Percentiles rank a stretch among this genome's conserved stretches.
Evolutionary conservation across 64 coral and sea anemone species (phyloP).

Genomic region (Montipora sp.): DNA sequence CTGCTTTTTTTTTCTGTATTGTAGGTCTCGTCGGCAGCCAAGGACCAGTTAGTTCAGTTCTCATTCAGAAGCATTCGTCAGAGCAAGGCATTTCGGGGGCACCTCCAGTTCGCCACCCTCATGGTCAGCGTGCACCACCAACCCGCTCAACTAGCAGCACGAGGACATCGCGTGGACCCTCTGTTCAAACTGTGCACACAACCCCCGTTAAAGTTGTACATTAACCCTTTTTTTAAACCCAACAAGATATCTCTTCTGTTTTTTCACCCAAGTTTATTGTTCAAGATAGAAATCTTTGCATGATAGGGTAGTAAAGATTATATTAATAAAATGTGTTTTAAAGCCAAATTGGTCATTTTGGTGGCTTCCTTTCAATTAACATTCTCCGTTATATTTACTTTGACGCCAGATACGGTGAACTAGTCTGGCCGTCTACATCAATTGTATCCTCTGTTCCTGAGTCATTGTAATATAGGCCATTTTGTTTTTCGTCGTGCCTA

Average conservation of each 20-base stretch:
- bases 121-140: constrained; percentile 53
- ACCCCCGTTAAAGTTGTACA: constrained; percentile 97
- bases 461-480: too few relatives aligned
- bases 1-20: neutral
- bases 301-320: too few relatives aligned
- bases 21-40: constrained; percentile 84
- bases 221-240: constrained; percentile 25
- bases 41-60: constrained; percentile 90
- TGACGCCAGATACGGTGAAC: too few relatives aligned
- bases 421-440: too few relatives aligned
- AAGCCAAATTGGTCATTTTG: too few relatives aligned
- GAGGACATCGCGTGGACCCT: constrained; percentile 36
- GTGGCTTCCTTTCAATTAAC: too few relatives aligned
- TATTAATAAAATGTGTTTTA: too few relatives aligned
- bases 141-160: constrained; percentile 47
- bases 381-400: too few relatives aligned
- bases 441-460: too few relatives aligned
- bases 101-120: constrained; percentile 57
- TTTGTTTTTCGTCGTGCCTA: too few relatives aligned
- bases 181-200: constrained; percentile 79
- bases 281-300: too few relatives aligned
- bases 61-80: constrained; percentile 83
- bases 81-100: constrained; percentile 21
- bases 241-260: neutral
- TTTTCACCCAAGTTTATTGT: neutral